Conservation (phyloP, 2,797 vertebrate species). For the Channa striata region DNA sequence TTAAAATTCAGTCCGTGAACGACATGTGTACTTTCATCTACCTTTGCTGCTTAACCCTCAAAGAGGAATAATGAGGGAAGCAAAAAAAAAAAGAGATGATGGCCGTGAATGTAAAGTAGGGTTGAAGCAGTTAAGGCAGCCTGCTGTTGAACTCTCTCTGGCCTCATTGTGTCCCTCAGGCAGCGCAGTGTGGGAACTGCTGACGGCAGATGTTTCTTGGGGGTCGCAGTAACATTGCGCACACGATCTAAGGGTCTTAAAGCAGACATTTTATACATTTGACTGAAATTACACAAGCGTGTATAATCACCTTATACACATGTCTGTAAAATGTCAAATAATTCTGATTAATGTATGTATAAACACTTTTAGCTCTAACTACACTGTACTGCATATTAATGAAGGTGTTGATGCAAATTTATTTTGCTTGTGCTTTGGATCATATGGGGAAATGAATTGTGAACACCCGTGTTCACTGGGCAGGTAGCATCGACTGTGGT, state of each 20-base stretch:
- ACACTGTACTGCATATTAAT: too few relatives aligned
- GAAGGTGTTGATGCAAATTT: too few relatives aligned
- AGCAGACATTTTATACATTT: constrained; percentile 20
- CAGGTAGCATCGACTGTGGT: too few relatives aligned
- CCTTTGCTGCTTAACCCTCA: constrained; percentile 12
- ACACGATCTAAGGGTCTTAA: constrained; percentile 1
- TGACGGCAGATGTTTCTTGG: constrained; percentile 31
- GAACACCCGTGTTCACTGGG: too few relatives aligned
- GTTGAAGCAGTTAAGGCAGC: constrained; percentile 51
- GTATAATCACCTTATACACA: too few relatives aligned
- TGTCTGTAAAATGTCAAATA: too few relatives aligned
- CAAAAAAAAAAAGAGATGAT: constrained; percentile 17
- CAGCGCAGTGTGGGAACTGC: constrained; percentile 42
- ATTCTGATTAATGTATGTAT: too few relatives aligned
- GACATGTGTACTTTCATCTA: constrained; percentile 24
- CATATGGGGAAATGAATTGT: too few relatives aligned
- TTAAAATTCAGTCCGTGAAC: constrained; percentile 56
- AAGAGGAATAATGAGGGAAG: constrained; percentile 37
- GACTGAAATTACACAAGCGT: neutral
- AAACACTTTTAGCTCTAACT: too few relatives aligned
- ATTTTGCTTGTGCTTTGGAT: too few relatives aligned
- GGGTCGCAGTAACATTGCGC: constrained; percentile 29
- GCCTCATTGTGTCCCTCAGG: constrained; percentile 45
- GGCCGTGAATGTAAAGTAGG: constrained; percentile 46
- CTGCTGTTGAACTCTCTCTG: constrained; percentile 44